These are phyloP conservation scores for Microplitis deprimator DNA, from an alignment of 2,888 invertebrate genomes.

Conservation along the genomic window DNA sequence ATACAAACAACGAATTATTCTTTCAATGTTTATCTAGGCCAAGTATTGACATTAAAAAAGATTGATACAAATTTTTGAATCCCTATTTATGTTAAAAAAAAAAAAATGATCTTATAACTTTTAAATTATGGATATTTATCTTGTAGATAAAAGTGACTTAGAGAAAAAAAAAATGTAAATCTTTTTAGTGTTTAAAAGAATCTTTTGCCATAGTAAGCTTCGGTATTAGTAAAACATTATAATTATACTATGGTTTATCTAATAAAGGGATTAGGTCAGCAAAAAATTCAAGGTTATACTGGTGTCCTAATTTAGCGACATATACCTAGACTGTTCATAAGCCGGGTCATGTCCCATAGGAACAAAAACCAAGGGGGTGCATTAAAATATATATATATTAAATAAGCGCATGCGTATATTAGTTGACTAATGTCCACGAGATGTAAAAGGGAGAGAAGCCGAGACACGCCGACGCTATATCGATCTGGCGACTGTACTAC, in stretches of 20 bases:
- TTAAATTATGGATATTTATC: too few relatives aligned
- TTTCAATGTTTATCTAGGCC: too few relatives aligned
- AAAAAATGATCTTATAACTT: too few relatives aligned
- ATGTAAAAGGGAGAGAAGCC: constrained; percentile 29
- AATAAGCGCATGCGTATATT: constrained; percentile 25
- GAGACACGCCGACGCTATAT: constrained; percentile 39
- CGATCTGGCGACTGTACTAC: constrained; percentile 39
- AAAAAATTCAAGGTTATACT: constrained; percentile 32
- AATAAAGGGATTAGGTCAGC: background rate
- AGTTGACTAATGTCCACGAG: constrained; percentile 15
- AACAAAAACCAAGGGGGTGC: constrained; percentile 23
- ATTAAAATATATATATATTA: constrained; percentile 20
- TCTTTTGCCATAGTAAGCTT: background rate
- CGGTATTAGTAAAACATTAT: background rate
- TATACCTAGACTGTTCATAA: constrained; percentile 26
- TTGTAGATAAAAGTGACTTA: too few relatives aligned
- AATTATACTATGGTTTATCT: background rate
- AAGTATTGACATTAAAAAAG: too few relatives aligned
- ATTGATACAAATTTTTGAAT: too few relatives aligned
- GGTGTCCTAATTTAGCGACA: constrained; percentile 27
- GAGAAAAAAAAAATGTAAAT: too few relatives aligned
- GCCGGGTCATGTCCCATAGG: constrained; percentile 40
- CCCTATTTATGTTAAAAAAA: too few relatives aligned
- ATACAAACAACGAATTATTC: too few relatives aligned
- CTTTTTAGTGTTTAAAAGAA: background rate